Evolutionary conservation across 2,888 invertebrate genomes (phyloP), one percentile per base, ranked within the genome.

Genomic region (Scelioninae gen. 2): DNA sequence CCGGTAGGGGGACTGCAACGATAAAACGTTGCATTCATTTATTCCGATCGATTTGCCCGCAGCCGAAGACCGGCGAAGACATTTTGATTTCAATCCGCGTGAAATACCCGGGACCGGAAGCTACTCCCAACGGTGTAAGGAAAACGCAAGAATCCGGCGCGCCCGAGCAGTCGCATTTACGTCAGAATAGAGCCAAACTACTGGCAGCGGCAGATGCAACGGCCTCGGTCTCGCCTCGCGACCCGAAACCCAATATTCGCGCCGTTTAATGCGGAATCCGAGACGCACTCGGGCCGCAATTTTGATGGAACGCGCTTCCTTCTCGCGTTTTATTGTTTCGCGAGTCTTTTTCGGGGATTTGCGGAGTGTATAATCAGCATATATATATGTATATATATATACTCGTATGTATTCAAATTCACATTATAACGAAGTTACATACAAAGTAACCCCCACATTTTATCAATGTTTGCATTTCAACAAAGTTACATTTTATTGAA

Each of bases 181-280:
- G 58, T 58, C 41, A 18, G 43, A 57, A 50, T 31, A 57, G 31
- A 37, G 16, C 39, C 22, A 48, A 48, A 67, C 41, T 55, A 55
- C 18, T 15, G 37, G n/a, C 35, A 65, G 28, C 10, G 33, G 41
- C 52, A 60, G 45, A 28, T 68, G 60, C 60, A 63, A 70, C 55
- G 48, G n/a, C 41, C 63, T 70, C 39, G 69, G 61, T 57, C 63
- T 63, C 63, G 19, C 22, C 52, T 53, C 45, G 52, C 71, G 25
- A n/a, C 64, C 45, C 57, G 64, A 52, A 64, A 58, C 64, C 64
- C 37, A 71, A 71, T 64, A 71, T 45, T 48, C 48, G 11, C 39
- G 16, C 57, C 63, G 45, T 63, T 73, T 68, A 63, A 73, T 73
- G 61, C 67, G 57, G 63, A 73, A 73, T 68, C 63, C 73, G 67